These are phyloP conservation scores for Clangula hyemalis DNA, from an alignment of 2,797 vertebrate genomes.

Conservation along the genomic window DNA sequence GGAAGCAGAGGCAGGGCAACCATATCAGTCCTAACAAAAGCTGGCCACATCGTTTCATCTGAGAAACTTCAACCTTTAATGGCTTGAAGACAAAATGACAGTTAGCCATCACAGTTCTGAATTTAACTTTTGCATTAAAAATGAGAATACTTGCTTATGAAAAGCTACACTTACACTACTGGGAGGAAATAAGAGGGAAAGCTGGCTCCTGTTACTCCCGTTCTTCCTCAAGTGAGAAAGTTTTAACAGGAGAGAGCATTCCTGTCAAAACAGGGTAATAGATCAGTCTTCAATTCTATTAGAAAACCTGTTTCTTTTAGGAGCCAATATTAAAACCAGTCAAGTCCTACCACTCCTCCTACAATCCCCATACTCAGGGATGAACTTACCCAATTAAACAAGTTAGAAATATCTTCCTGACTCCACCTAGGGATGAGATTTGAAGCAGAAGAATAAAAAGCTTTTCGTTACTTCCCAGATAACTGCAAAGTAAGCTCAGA, in stretches of 20 bases:
- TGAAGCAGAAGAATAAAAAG: neutral
- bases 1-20: neutral
- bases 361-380: neutral
- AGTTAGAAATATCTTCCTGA: neutral
- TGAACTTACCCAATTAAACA: neutral
- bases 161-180: neutral
- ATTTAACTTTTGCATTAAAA: neutral
- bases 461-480: neutral
- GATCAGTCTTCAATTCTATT: neutral
- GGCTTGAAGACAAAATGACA: neutral
- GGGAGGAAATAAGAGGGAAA: neutral
- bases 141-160: neutral
- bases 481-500: constrained; percentile 42
- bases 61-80: neutral
- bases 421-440: neutral
- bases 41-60: neutral
- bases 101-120: neutral
- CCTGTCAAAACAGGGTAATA: neutral
- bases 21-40: neutral
- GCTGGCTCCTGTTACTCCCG: neutral
- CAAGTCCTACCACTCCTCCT: neutral
- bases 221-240: neutral
- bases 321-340: neutral
- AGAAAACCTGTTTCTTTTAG: neutral
- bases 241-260: neutral